Evolutionary conservation across 1,140 invertebrate species (phyloP).

Genomic region (Branchinecta lynchi): DNA sequence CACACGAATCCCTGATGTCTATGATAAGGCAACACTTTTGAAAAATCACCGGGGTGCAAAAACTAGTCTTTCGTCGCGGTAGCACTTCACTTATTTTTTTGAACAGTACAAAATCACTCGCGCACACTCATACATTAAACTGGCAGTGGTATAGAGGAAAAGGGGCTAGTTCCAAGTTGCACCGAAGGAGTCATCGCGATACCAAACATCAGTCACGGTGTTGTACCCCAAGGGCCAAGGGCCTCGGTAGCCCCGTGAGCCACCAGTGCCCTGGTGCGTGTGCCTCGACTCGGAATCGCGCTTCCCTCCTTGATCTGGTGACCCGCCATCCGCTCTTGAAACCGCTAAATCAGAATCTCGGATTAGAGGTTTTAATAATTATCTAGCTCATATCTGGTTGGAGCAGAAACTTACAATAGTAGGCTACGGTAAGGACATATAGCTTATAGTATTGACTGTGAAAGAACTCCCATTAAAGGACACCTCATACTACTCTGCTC

Average conservation of each 20-base stretch:
- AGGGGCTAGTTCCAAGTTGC: constrained; percentile 2
- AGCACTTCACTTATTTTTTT: no score
- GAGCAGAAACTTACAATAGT: no score
- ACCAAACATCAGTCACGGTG: not conserved
- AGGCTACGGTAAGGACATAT: no score
- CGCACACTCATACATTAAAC: not conserved
- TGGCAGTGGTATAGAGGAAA: not conserved
- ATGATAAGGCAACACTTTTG: constrained; percentile 2
- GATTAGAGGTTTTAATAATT: no score
- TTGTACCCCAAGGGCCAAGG: not conserved
- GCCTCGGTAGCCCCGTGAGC: not conserved
- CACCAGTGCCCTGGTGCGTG: not conserved
- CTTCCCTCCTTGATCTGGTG: not conserved
- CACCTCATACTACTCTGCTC: no score
- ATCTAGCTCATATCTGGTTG: no score
- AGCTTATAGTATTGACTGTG: no score
- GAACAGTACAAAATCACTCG: not conserved
- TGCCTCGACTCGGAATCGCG: not conserved
- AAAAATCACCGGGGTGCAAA: not conserved
- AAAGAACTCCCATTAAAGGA: no score
- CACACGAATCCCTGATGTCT: not conserved
- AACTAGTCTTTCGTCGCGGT: no score
- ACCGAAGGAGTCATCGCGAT: not conserved
- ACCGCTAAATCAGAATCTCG: not conserved
- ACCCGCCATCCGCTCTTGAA: constrained; percentile 5